Evolutionary conservation across 2,888 invertebrate species (phyloP).

Genomic region (Cheilosia pagana): DNA sequence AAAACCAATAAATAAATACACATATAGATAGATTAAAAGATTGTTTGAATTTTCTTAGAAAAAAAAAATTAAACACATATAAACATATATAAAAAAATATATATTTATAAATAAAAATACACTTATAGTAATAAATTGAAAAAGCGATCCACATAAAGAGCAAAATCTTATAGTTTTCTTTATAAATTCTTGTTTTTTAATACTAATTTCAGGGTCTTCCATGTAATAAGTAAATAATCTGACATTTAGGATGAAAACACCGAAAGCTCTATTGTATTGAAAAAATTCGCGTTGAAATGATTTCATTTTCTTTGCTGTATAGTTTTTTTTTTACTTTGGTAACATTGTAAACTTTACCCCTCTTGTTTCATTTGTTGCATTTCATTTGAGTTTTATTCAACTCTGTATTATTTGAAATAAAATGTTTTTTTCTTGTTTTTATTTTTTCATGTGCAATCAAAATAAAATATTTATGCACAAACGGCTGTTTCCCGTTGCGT

Average conservation of each 20-base stretch:
- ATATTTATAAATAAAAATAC: constrained; percentile 66
- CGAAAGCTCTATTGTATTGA: constrained; percentile 62
- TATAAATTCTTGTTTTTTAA: constrained; percentile 1
- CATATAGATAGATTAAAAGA: constrained; percentile 68
- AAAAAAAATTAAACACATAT: constrained; percentile 50
- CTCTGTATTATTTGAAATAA: constrained; percentile 36
- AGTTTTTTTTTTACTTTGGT: constrained; percentile 33
- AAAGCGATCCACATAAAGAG: constrained; percentile 74
- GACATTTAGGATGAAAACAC: constrained; percentile 61
- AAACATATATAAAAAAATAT: constrained; percentile 41
- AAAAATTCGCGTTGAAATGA: constrained; percentile 50
- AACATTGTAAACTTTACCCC: constrained; percentile 70
- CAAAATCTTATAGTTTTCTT: constrained; percentile 50
- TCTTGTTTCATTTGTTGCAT: constrained; percentile 70
- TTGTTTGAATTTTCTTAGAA: constrained; percentile 45
- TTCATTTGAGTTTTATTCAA: constrained; percentile 12
- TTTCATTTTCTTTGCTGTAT: constrained; percentile 31
- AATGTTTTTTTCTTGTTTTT: constrained; percentile 29
- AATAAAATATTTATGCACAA: constrained; percentile 48
- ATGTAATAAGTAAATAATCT: constrained; percentile 45
- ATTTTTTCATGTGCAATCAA: constrained; percentile 49
- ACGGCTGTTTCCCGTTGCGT: constrained; percentile 32
- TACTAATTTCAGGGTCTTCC: constrained; percentile 42
- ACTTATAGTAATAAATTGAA: constrained; percentile 65
- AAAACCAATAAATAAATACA: constrained; percentile 59